Evolutionary conservation across 2,797 vertebrate genomes (phyloP).

Genomic region (Girardinus metallicus): DNA sequence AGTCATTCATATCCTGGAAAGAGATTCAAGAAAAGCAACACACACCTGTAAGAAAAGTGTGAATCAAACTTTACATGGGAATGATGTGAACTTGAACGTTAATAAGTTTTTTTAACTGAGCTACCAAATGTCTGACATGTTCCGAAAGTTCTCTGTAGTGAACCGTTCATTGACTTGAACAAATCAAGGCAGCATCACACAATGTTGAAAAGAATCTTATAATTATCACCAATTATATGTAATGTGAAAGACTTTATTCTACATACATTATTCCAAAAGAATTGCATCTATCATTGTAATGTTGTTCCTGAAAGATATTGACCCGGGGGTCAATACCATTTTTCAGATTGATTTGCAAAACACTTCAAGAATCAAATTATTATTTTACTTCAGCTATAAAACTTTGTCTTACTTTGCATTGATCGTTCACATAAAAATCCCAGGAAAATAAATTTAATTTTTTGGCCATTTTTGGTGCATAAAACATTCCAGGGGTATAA

Average conservation of each 20-base stretch:
- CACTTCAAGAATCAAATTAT: neutral
- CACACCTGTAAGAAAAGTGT: conserved; percentile 17
- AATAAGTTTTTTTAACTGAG: neutral
- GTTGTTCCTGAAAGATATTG: neutral
- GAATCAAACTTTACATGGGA: neutral
- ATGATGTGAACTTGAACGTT: neutral
- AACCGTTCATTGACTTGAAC: neutral
- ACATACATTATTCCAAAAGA: neutral
- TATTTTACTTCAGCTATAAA: neutral
- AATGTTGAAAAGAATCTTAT: neutral
- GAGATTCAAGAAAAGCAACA: conserved; percentile 33
- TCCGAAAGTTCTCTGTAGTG: neutral
- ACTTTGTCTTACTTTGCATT: neutral
- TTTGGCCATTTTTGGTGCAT: neutral
- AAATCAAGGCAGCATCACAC: neutral
- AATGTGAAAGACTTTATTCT: neutral
- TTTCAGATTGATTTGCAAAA: neutral
- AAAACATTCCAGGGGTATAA: neutral
- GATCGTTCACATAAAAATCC: neutral
- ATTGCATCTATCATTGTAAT: neutral
- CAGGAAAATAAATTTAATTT: neutral
- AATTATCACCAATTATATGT: neutral
- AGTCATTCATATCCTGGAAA: conserved; percentile 98
- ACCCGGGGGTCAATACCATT: no score
- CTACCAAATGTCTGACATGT: neutral